phyloP scores from a whole-genome alignment of 1,140 invertebrate species.

The Ericerus pela region DNA sequence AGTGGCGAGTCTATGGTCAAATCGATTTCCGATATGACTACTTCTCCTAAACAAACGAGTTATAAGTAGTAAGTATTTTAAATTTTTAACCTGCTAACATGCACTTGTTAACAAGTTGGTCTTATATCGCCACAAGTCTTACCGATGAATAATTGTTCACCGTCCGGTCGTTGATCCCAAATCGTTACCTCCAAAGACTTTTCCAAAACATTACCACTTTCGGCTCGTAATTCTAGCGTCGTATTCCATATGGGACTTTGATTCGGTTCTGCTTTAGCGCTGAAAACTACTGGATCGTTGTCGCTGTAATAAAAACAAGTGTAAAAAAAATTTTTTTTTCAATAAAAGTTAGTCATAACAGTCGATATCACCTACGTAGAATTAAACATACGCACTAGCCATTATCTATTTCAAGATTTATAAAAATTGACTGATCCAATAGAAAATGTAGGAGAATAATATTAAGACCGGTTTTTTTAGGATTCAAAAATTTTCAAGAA shows the following conservation, averaged over 20 bases:
- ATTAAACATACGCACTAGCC: no score
- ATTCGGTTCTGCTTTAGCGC: conserved; percentile 62
- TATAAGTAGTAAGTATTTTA: no score
- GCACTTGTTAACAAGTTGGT: no score
- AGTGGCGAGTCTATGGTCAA: conserved; percentile 1
- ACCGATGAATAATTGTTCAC: conserved; percentile 65
- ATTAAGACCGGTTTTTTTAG: no score
- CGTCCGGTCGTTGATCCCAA: conserved; percentile 70
- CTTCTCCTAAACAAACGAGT: not conserved
- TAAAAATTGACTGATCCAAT: no score
- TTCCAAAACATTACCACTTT: conserved; percentile 48
- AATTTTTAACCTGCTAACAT: no score
- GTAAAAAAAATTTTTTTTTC: no score
- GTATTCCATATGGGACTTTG: conserved; percentile 81
- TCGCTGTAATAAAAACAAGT: conserved; percentile 37
- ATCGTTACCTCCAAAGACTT: conserved; percentile 67
- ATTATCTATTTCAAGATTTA: no score
- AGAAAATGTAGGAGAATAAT: no score
- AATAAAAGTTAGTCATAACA: not conserved
- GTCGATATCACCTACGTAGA: no score
- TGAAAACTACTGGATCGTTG: conserved; percentile 54
- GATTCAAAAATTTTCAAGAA: no score
- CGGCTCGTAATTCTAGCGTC: conserved; percentile 64
- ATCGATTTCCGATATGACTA: not conserved
- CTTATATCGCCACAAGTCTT: no score